Evolutionary conservation across 1,140 invertebrate species (phyloP).

Genomic region (Wiebesia pumilae): DNA sequence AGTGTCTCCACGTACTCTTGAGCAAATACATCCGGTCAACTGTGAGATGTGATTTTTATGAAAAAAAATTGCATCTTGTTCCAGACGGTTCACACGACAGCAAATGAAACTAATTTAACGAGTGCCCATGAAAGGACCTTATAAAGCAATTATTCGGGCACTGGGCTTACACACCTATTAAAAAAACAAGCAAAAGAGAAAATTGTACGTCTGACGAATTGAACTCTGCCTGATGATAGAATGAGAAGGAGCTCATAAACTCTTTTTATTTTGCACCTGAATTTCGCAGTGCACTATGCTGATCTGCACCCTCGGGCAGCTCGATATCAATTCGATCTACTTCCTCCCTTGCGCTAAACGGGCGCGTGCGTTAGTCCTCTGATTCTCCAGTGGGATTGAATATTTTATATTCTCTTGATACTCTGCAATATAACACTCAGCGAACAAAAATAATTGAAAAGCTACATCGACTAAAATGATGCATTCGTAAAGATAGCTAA

Average conservation of each 20-base stretch:
- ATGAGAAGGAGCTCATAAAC: background rate
- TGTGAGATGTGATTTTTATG: no score
- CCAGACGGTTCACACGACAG: no score
- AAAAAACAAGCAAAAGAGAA: background rate
- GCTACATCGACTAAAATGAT: background rate
- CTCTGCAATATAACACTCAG: background rate
- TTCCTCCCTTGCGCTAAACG: background rate
- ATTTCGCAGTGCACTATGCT: background rate
- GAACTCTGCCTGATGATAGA: background rate
- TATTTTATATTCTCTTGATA: background rate
- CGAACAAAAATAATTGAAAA: background rate
- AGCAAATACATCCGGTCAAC: background rate
- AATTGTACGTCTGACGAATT: background rate
- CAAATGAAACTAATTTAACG: background rate
- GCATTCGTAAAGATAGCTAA: background rate
- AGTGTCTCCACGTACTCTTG: background rate
- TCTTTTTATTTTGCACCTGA: background rate
- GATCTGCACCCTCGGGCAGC: background rate
- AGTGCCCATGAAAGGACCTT: background rate
- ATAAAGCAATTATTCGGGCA: background rate
- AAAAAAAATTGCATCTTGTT: background rate
- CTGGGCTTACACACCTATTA: background rate
- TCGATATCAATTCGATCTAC: slow-evolving; percentile 22
- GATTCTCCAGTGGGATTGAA: background rate
- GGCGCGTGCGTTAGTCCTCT: background rate